These are phyloP conservation scores for Cavia porcellus DNA, from an alignment of 2,113 vertebrate genomes.

Conservation along the genomic window DNA sequence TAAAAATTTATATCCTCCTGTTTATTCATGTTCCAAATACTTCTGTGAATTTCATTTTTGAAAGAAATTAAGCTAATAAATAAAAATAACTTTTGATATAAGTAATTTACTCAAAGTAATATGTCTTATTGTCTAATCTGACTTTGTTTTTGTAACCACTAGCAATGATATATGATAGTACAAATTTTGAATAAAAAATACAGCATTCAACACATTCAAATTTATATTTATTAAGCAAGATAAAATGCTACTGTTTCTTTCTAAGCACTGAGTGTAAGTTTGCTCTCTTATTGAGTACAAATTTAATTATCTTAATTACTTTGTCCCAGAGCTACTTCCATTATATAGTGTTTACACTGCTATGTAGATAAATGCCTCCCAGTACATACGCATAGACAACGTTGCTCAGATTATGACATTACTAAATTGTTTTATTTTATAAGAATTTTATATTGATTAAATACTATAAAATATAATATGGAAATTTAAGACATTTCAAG, in stretches of 20 bases:
- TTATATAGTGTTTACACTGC: background rate
- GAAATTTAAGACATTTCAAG: slow-evolving; percentile 58
- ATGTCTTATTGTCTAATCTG: background rate
- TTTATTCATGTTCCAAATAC: background rate
- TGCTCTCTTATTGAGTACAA: slow-evolving; percentile 69
- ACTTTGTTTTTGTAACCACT: slow-evolving; percentile 27
- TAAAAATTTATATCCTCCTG: background rate
- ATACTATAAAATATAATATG: background rate
- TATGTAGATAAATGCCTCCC: slow-evolving; percentile 12
- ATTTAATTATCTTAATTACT: slow-evolving; percentile 50
- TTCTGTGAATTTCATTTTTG: background rate
- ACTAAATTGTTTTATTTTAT: slow-evolving; percentile 37
- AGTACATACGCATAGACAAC: slow-evolving; percentile 2
- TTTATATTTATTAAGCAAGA: slow-evolving; percentile 51
- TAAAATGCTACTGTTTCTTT: slow-evolving; percentile 55
- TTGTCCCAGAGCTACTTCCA: background rate
- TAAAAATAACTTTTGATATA: background rate
- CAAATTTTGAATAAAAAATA: slow-evolving; percentile 32
- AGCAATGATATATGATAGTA: background rate
- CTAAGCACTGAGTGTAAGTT: slow-evolving; percentile 59
- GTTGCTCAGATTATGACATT: slow-evolving; percentile 63
- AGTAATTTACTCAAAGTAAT: background rate
- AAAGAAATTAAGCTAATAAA: slow-evolving; percentile 1
- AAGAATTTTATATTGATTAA: slow-evolving; percentile 70
- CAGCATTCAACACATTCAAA: slow-evolving; percentile 46